These are phyloP conservation scores for Perccottus glenii DNA, from an alignment of 2,113 vertebrate genomes.

Conservation along the genomic window DNA sequence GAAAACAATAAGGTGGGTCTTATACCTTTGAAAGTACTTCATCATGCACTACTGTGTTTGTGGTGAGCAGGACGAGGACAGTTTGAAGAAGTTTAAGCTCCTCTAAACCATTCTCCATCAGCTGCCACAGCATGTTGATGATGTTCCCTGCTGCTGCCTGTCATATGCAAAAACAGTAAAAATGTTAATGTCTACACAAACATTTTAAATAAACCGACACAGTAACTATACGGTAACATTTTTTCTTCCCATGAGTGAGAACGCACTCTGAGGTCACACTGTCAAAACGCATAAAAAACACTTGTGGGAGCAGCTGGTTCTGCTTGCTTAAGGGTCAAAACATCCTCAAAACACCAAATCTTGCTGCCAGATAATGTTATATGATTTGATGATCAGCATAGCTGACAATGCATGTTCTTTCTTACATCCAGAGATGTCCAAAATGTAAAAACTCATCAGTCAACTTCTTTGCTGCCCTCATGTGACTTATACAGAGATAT, in stretches of 20 bases:
- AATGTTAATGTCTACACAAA: neutral
- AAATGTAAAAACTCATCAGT: constrained; percentile 5
- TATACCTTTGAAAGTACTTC: constrained; percentile 95
- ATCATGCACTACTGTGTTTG: constrained; percentile 97
- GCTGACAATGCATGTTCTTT: constrained; percentile 34
- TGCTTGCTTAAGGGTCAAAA: constrained; percentile 19
- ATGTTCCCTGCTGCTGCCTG: constrained; percentile 97
- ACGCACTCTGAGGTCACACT: constrained; percentile 10
- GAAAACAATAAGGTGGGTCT: neutral
- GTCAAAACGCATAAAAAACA: neutral
- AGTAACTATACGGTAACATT: neutral
- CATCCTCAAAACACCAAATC: constrained; percentile 13
- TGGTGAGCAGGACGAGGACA: constrained; percentile 96
- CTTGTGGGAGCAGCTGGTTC: constrained; percentile 36
- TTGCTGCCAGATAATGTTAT: constrained; percentile 18
- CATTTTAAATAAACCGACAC: neutral
- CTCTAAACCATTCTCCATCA: constrained; percentile 98
- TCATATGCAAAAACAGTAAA: constrained; percentile 6
- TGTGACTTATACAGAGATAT: too few relatives aligned
- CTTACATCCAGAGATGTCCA: constrained; percentile 17
- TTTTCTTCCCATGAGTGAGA: constrained; percentile 1
- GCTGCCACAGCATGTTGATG: constrained; percentile 99
- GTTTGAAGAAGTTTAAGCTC: constrained; percentile 98
- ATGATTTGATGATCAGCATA: constrained; percentile 24
- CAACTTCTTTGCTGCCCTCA: neutral